Conservation (phyloP, 2,888 invertebrate genomes). For the Mamestra brassicae region DNA sequence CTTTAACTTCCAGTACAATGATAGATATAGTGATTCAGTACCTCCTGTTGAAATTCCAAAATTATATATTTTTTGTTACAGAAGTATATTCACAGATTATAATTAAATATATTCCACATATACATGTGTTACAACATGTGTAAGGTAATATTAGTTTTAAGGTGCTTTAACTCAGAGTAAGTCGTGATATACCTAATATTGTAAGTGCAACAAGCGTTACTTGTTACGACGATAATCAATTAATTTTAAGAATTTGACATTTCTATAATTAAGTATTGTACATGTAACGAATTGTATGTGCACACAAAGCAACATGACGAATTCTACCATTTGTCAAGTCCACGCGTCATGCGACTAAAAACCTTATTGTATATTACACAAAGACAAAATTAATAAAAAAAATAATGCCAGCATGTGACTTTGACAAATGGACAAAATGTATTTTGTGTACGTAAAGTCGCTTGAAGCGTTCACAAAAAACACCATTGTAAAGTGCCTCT, state of each 20-base stretch:
- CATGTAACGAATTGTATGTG: constrained; percentile 63
- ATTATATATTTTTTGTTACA: constrained; percentile 84
- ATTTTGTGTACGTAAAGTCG: constrained; percentile 52
- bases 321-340: constrained; percentile 63
- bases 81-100: constrained; percentile 82
- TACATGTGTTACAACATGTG: constrained; percentile 78
- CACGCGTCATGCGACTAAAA: constrained; percentile 44
- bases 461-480: constrained; percentile 65
- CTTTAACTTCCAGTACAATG: constrained; percentile 83
- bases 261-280: constrained; percentile 63
- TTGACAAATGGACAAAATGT: constrained; percentile 60
- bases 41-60: constrained; percentile 88
- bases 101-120: constrained; percentile 78
- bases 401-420: constrained; percentile 48
- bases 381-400: constrained; percentile 52
- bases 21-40: constrained; percentile 76
- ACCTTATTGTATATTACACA: constrained; percentile 50
- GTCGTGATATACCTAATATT: constrained; percentile 84
- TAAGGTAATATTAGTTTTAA: constrained; percentile 81
- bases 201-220: constrained; percentile 71
- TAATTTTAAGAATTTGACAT: constrained; percentile 71
- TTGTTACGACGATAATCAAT: constrained; percentile 71
- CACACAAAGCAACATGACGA: constrained; percentile 57
- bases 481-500: constrained; percentile 70
- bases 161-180: constrained; percentile 88